Evolutionary conservation across 1,140 invertebrate genomes (phyloP).

Genomic region (Conus ventricosus): DNA sequence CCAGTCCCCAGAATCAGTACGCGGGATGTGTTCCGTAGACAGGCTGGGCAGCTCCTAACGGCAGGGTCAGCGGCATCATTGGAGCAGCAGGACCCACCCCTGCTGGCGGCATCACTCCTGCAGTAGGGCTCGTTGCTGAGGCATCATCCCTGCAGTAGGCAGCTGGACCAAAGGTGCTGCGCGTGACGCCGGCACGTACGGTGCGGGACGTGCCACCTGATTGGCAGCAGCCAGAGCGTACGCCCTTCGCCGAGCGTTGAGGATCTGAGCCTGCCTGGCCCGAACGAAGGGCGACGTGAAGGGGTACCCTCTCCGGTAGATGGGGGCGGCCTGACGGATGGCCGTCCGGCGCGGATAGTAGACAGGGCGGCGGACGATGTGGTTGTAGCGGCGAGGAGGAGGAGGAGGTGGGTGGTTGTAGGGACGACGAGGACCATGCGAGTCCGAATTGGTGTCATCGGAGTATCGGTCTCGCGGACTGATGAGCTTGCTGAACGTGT

Average conservation of each 20-base stretch:
- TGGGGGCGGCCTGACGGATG: neutral
- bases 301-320: neutral
- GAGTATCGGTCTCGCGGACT: neutral
- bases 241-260: neutral
- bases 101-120: neutral
- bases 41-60: neutral
- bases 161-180: no score
- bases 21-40: neutral
- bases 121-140: neutral
- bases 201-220: neutral
- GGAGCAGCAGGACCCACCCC: neutral
- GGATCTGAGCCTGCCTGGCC: neutral
- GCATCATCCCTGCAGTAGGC: neutral
- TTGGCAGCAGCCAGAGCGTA: neutral
- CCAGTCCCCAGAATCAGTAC: neutral
- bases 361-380: neutral
- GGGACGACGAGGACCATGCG: no score
- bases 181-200: no score
- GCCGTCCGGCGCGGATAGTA: neutral
- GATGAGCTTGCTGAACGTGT: neutral
- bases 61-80: neutral
- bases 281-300: neutral
- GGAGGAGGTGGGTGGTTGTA: neutral
- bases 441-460: neutral
- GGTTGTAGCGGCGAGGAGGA: neutral